Base-by-base conservation (phyloP, 1,140 invertebrate genomes). In the Pseudomyrmex sp. region DNA sequence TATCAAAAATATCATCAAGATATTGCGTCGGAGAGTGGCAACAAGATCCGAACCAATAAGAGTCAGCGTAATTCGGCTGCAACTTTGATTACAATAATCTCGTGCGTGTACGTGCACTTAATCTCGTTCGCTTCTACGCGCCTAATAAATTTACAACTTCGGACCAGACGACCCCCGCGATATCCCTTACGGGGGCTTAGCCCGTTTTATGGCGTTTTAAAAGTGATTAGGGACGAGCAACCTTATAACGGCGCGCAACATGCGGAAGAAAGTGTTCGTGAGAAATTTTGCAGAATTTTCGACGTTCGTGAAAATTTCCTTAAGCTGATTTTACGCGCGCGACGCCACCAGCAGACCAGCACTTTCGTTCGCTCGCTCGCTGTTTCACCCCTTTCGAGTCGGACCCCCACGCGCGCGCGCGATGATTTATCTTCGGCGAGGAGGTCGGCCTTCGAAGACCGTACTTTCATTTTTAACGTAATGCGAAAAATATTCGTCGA, bases 91-190 rank as follows among this genome's bases (percentile, higher is more conserved):
- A 85, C 54, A 68, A 26, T 3, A 54, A 58, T 23, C 61, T 44
- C 7, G 61, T 90, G 35, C 26, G 26, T 26, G 26, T 26, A 26
- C 35, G 35, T 35, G 35, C 5, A 7, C 35, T 35, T 35, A 90
- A 91, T 90, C 88, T 85, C 85, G 46, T 83, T 88, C 69, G n/a
- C 77, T 44, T 46, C 75, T 54, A 65, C 48, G 75, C 58, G 68
- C 61, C 73, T 87, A 90, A 91, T 91, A 88, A 91, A 91, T 91
- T 90, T 90, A 88, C 88, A 91, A 88, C 83, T 75, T 87, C 87
- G 89, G 89, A 91, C 90, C 85, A 86, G 62, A 35, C 18, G 18
- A 18, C 18, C 18, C 62, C 86, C 70, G 61, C 84, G 85, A 90
- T 91, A 90, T 89, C 84, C 82, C 65, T 85, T 82, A 58, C 54